These are phyloP conservation scores for Diplolepis rosae DNA, from an alignment of 2,888 invertebrate species.

Conservation along the genomic window DNA sequence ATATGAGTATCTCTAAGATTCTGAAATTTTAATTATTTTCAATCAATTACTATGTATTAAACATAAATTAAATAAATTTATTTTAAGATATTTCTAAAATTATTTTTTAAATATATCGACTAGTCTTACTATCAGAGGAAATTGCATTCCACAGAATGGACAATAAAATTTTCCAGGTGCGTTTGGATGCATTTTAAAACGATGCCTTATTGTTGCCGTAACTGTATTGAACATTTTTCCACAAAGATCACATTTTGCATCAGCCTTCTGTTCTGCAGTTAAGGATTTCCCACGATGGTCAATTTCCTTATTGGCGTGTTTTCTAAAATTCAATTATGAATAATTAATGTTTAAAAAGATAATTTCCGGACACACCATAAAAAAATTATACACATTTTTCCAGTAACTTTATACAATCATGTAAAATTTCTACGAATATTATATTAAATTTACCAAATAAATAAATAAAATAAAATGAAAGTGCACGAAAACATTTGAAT, in stretches of 20 bases:
- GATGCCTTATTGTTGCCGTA: slow-evolving; percentile 81
- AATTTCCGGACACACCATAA: too few relatives aligned
- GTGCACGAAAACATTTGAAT: too few relatives aligned
- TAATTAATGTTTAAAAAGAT: too few relatives aligned
- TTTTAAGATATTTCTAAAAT: too few relatives aligned
- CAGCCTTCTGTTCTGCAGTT: slow-evolving; percentile 61
- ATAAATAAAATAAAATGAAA: too few relatives aligned
- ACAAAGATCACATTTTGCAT: slow-evolving; percentile 79
- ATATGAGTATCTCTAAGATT: slow-evolving; percentile 78
- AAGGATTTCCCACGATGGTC: slow-evolving; percentile 72
- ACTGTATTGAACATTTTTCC: slow-evolving; percentile 77
- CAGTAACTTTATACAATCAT: too few relatives aligned
- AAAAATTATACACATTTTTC: too few relatives aligned
- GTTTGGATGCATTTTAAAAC: slow-evolving; percentile 80
- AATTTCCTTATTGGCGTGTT: slow-evolving; percentile 79
- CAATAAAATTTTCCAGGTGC: slow-evolving; percentile 80
- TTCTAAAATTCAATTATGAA: too few relatives aligned
- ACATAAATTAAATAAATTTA: too few relatives aligned
- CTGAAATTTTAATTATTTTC: slow-evolving; percentile 75
- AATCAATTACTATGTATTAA: too few relatives aligned
- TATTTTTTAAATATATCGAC: slow-evolving; percentile 50
- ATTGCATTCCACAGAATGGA: slow-evolving; percentile 81
- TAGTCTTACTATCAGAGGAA: slow-evolving; percentile 81
- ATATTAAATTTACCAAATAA: too few relatives aligned
- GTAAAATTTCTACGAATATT: too few relatives aligned